Conservation (phyloP, 2,113 vertebrate species). For the Eurystomus gularis region DNA sequence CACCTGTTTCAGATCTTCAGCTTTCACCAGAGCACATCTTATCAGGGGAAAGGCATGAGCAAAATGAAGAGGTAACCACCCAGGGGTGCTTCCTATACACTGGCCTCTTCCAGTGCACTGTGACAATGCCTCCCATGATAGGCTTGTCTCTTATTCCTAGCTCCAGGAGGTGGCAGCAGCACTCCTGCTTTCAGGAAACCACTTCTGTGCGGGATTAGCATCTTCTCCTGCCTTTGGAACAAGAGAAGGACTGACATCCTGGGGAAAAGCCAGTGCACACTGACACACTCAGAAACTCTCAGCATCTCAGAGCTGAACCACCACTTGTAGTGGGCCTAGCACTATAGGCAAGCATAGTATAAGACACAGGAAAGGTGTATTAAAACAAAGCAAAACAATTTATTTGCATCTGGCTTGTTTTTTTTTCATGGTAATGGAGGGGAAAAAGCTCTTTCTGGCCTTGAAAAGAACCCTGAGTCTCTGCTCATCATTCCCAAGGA, state of each 20-base stretch:
- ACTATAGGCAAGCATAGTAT: neutral
- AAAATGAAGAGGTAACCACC: neutral
- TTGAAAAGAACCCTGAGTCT: neutral
- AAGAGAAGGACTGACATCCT: rapidly evolving
- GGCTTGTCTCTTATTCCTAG: neutral
- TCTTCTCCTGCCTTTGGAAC: neutral
- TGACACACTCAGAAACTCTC: neutral
- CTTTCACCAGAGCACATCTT: neutral
- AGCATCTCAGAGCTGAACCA: neutral
- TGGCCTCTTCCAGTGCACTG: neutral
- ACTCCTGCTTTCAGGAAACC: neutral
- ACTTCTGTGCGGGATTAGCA: neutral
- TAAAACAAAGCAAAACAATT: too few species aligned
- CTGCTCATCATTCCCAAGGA: neutral
- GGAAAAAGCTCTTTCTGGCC: rapidly evolving
- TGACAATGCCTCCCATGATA: neutral
- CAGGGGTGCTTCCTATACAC: rapidly evolving
- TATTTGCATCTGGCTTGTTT: rapidly evolving
- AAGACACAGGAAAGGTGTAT: neutral
- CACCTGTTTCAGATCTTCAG: neutral
- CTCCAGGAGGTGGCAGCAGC: conserved; percentile 53
- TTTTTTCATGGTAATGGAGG: neutral
- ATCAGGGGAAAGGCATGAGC: neutral
- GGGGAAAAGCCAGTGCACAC: neutral
- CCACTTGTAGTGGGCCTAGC: neutral